Conservation (phyloP, 2,888 invertebrate genomes). For the Oeneis ivallda region DNA sequence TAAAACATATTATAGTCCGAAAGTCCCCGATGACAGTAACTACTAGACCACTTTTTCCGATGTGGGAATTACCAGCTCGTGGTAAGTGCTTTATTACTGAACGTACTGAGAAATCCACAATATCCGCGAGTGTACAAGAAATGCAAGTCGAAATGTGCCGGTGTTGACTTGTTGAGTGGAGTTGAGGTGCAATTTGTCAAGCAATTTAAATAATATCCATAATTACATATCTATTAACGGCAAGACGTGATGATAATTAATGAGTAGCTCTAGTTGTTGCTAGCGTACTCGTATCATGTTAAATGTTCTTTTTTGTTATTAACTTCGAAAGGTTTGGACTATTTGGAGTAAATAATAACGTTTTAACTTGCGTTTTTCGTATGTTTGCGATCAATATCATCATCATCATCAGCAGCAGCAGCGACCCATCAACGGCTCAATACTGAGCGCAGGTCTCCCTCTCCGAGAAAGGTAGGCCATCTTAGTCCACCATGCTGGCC, state of each 20-base stretch:
- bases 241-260: conserved; percentile 77
- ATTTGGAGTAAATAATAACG: background rate
- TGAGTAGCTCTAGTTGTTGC: conserved; percentile 52
- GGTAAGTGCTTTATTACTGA: conserved; percentile 23
- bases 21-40: too few relatives aligned
- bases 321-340: background rate
- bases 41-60: too few relatives aligned
- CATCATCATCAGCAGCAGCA: too few relatives aligned
- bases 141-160: conserved; percentile 71
- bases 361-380: background rate
- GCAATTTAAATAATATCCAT: conserved; percentile 80
- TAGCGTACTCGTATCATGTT: conserved; percentile 19
- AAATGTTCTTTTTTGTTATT: conserved; percentile 6
- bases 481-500: too few relatives aligned
- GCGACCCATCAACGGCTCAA: too few relatives aligned
- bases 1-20: too few relatives aligned
- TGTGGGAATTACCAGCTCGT: conserved; percentile 21
- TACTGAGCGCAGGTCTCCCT: too few relatives aligned
- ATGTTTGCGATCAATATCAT: background rate
- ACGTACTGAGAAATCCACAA: conserved; percentile 39
- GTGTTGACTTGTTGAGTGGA: conserved; percentile 63
- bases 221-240: conserved; percentile 79
- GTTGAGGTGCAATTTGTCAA: conserved; percentile 57
- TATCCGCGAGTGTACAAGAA: conserved; percentile 64
- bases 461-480: too few relatives aligned